A percentile compares a stretch with the other conserved stretches of the same genome.
phyloP scores from a whole-genome alignment of 2,797 vertebrate genomes.

The Holocentrus rufus region DNA sequence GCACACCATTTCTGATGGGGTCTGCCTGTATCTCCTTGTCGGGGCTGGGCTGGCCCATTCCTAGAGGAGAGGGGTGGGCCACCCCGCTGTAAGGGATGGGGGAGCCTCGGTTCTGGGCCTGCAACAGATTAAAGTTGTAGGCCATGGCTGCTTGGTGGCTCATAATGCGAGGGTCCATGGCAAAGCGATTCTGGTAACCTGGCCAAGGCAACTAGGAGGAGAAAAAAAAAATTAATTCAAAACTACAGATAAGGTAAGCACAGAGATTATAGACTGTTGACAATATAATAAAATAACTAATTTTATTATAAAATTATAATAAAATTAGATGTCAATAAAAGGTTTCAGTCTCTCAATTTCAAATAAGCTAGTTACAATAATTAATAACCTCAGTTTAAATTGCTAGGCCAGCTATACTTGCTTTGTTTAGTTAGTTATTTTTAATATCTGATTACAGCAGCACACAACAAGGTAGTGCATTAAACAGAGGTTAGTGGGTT shows the following conservation, averaged over 20 bases:
- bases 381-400: no score
- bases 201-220: conserved; percentile 91
- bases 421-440: no score
- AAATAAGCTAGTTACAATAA: no score
- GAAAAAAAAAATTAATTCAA: conserved; percentile 1
- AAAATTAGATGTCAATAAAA: no score
- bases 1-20: conserved; percentile 88
- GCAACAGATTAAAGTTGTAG: conserved; percentile 96
- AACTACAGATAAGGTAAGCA: neutral
- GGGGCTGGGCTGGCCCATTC: conserved; percentile 85
- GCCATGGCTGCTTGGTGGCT: conserved; percentile 95
- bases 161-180: conserved; percentile 96
- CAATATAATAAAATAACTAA: no score
- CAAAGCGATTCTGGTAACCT: conserved; percentile 96
- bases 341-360: no score
- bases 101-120: conserved; percentile 92
- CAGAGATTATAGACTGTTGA: no score
- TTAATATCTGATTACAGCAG: no score
- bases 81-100: conserved; percentile 92
- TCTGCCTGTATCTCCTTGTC: conserved; percentile 95
- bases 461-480: no score
- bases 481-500: no score
- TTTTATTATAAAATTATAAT: no score
- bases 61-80: conserved; percentile 91
- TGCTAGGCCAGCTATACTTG: no score